phyloP scores from a whole-genome alignment of 2,797 vertebrate genomes.

The Anguilla marmorata region DNA sequence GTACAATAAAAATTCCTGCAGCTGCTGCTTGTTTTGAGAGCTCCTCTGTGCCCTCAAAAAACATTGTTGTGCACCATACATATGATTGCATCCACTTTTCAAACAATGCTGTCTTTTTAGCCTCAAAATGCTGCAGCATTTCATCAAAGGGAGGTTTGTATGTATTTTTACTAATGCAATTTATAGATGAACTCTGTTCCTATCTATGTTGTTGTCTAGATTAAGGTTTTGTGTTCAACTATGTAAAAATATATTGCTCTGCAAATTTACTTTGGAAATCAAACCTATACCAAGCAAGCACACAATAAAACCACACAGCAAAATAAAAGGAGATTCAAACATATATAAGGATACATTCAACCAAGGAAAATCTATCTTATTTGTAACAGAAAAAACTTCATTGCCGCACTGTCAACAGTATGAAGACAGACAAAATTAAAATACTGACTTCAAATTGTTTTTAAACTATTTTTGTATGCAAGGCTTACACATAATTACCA shows the following conservation, averaged over 20 bases:
- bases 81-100: slow-evolving; percentile 47
- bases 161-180: not conserved
- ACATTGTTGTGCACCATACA: slow-evolving; percentile 41
- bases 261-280: not conserved
- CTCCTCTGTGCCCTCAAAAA: slow-evolving; percentile 49
- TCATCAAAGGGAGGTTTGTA: slow-evolving; percentile 32
- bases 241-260: not conserved
- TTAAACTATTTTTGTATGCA: no score
- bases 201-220: not conserved
- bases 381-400: no score
- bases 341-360: no score
- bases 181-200: not conserved
- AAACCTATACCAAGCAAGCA: not conserved
- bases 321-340: no score
- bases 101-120: slow-evolving; percentile 33
- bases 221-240: not conserved
- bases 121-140: slow-evolving; percentile 39
- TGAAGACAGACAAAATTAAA: no score
- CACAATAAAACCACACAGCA: not conserved
- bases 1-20: slow-evolving; percentile 52
- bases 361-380: no score
- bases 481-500: no score
- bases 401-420: no score
- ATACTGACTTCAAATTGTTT: no score
- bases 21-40: slow-evolving; percentile 52